Base-by-base conservation (phyloP, 2,113 vertebrate genomes). In the Felis catus region DNA sequence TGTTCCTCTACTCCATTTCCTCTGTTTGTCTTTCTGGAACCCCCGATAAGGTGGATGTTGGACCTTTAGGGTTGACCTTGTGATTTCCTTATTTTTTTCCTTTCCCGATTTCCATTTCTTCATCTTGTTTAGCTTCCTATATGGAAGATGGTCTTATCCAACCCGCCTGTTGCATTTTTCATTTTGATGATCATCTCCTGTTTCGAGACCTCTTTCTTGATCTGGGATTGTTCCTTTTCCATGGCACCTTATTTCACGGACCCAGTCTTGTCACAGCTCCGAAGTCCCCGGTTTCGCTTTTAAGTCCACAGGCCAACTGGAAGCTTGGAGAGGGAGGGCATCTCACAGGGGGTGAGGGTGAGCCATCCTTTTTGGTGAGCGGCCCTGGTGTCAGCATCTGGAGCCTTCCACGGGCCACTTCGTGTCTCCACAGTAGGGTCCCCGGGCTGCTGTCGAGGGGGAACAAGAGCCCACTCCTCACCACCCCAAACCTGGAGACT, bases 361-460 rank as follows among this genome's bases (percentile, higher is more conserved):
- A 79, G 53, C 27, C 9, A 0, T 71, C 45, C 6, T 70, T 63
- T 36, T 27, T 5, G 19, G 27, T 11, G 15, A 53, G 41, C 21
- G 73, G 14, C 27, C 55, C 23, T 0, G 0, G 18, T 0, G 1
- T 18, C 76, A 13, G 27, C 1, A 7, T 41, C 87, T 33, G 10
- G 58, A 55, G 70, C 19, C 45, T n/a, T 41, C 58, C 18, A 5
- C 21, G 12, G 58, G 21, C 79, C 58, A 21, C n/a, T 33, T 29
- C 3, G 16, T 36, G 41, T 65, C 82, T 73, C 70, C n/a, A 39
- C 1, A 14, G 45, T 63, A 27, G 33, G 23, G 41, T 41, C 65
- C 25, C n/a, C 0, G 1, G 0, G 36, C 76, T 55, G 18, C 61
- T 82, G 31, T 36, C 1, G 0, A 51, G 41, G 6, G n/a, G 39